Percentiles rank a stretch among this genome's conserved stretches.
Conservation (phyloP, 2,797 vertebrate genomes). For the Aulostomus chinensis region DNA sequence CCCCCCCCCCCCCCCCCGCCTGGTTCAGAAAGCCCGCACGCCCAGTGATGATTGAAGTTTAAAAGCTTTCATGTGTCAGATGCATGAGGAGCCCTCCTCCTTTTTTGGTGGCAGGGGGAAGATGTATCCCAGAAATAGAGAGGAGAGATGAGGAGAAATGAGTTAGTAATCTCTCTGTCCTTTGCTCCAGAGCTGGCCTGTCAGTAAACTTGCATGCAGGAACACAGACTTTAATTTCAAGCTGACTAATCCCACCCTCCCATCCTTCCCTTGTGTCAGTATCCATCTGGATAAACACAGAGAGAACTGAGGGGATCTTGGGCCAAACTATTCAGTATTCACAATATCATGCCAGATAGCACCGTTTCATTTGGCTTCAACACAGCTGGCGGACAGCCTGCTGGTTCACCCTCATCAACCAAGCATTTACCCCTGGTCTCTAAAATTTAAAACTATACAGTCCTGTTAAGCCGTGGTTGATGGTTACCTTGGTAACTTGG, state of each 20-base stretch:
- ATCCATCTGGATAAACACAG: slow-evolving; percentile 63
- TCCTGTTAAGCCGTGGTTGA: slow-evolving; percentile 15
- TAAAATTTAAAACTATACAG: slow-evolving; percentile 14
- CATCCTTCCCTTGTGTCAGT: slow-evolving; percentile 43
- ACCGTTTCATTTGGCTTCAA: slow-evolving; percentile 18
- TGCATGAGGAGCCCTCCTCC: slow-evolving; percentile 3
- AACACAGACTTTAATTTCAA: slow-evolving; percentile 53
- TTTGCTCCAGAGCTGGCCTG: slow-evolving; percentile 43
- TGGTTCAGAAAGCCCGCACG: slow-evolving; percentile 3
- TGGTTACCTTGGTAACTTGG: slow-evolving; percentile 18
- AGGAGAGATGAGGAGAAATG: slow-evolving; percentile 48
- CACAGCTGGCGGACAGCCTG: background rate
- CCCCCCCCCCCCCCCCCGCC: slow-evolving; percentile 3
- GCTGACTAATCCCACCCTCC: slow-evolving; percentile 50
- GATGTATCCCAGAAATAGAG: slow-evolving; percentile 20
- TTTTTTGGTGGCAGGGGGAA: slow-evolving; percentile 4
- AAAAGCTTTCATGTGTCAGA: slow-evolving; percentile 55
- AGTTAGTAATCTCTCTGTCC: slow-evolving; percentile 47
- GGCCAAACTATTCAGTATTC: slow-evolving; percentile 20
- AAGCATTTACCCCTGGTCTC: slow-evolving; percentile 16
- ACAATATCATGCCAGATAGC: slow-evolving; percentile 38
- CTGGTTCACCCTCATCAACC: slow-evolving; percentile 30
- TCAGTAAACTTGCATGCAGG: slow-evolving; percentile 49
- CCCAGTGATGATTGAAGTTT: slow-evolving; percentile 44
- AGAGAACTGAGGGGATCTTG: slow-evolving; percentile 7